Evolutionary conservation across 2,888 invertebrate genomes (phyloP), one percentile per base, ranked within the genome.

Genomic region (Junonia oenone): DNA sequence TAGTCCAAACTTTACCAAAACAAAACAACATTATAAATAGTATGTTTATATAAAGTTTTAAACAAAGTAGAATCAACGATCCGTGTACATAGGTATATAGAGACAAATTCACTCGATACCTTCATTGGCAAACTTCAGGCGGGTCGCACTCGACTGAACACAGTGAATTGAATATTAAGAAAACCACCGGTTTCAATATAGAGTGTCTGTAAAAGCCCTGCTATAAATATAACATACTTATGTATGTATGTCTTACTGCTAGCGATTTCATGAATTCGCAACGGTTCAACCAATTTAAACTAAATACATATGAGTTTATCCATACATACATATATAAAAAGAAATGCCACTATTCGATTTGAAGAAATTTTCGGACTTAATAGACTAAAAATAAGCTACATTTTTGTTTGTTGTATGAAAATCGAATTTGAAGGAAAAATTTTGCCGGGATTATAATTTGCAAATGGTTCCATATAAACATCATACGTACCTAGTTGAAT

Each of bases 71-170:
- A 35, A 35, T 13, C 33, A 8, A 17, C 38, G 17, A 19, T 15
- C 1, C 4, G 11, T 38, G 11, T 8, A 29, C 29, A 29, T 29
- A 6, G 4, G 6, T 6, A 11, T 8, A 15, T 15, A 37, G 38
- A 11, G n/a, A 11, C 17, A 40, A 19, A 19, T 40, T 40, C 38
- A 38, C 38, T 11, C 19, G 38, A 40, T 40, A 11, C 38, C 38
- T 19, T 38, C 14, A 13, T 13, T 35, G 19, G 29, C 53, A 53
- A 40, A 53, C 47, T 47, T 53, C 26, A 37, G 14, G 5, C 14
- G 13, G 14, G 31, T 47, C 40, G 19, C 35, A 35, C 58, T 51
- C 27, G 19, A 55, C 47, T 19, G 51, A 45, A 45, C 35, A 17
- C n/a, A 11, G 22, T 51, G 22, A 48, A 49, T 14, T 13, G 45